phyloP scores from a whole-genome alignment of 2,888 invertebrate genomes.

The Boloria selene region DNA sequence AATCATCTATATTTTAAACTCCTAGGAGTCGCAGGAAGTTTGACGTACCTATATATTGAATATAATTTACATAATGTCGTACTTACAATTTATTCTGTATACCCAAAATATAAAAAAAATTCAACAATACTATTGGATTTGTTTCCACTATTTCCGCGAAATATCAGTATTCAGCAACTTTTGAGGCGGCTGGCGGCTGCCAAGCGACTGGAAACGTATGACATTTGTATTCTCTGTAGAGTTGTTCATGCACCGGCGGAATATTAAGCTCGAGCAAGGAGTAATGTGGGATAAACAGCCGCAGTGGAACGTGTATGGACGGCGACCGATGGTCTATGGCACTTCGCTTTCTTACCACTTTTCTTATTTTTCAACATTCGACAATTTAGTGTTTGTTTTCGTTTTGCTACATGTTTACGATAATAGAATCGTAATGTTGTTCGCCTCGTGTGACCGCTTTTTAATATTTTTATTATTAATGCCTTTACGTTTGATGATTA shows the following conservation, averaged over 20 bases:
- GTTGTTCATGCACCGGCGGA: conserved; percentile 61
- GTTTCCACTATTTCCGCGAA: conserved; percentile 21
- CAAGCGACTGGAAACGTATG: conserved; percentile 54
- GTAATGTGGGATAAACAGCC: conserved; percentile 70
- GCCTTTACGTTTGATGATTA: too few species aligned
- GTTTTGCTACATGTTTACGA: conserved; percentile 16
- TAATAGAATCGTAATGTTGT: conserved; percentile 28
- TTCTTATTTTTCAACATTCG: conserved; percentile 25
- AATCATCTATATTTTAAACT: too few species aligned
- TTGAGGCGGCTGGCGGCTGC: conserved; percentile 61
- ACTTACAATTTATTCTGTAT: too few species aligned
- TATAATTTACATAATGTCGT: too few species aligned
- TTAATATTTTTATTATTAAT: not conserved
- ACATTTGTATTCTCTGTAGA: conserved; percentile 72
- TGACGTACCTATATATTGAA: too few species aligned
- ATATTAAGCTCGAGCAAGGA: conserved; percentile 70
- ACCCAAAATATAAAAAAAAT: not conserved
- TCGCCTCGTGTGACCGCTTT: not conserved
- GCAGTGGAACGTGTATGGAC: conserved; percentile 66
- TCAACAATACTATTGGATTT: conserved; percentile 21
- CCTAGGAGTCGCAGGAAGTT: too few species aligned
- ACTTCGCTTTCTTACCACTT: conserved; percentile 23
- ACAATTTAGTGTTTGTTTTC: conserved; percentile 30
- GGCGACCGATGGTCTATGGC: conserved; percentile 20
- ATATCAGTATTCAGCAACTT: conserved; percentile 29